Percentiles rank a stretch among this genome's conserved stretches.
Evolutionary conservation across 2,113 vertebrate species (phyloP).

Genomic region (Murina feae): DNA sequence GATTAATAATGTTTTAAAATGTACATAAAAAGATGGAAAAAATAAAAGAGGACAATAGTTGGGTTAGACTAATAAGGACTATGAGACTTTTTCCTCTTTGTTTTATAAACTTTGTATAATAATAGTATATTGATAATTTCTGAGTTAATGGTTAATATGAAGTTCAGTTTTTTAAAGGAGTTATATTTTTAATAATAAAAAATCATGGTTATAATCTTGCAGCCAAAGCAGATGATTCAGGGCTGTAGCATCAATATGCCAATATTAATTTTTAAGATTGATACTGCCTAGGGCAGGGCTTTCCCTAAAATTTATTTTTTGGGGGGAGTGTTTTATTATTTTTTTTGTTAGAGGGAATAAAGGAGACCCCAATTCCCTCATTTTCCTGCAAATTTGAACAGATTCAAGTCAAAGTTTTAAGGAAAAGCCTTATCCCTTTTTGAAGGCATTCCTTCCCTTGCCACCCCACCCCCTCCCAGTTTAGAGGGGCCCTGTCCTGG

Average conservation of each 20-base stretch:
- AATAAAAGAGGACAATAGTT: background rate
- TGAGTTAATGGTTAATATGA: background rate
- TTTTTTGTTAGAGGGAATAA: background rate
- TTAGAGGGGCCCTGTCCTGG: too few relatives aligned
- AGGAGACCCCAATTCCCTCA: background rate
- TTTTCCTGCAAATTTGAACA: background rate
- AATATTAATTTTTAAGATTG: background rate
- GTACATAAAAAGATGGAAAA: background rate
- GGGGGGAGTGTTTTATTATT: background rate
- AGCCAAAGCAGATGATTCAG: background rate
- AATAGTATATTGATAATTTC: background rate
- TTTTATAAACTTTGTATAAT: background rate
- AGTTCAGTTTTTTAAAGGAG: background rate
- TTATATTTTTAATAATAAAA: background rate
- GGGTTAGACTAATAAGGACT: background rate
- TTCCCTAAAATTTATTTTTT: background rate
- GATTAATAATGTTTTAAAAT: background rate
- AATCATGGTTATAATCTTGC: background rate
- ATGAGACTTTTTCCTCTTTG: background rate
- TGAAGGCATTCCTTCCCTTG: background rate
- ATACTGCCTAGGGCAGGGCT: background rate
- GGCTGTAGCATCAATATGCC: background rate
- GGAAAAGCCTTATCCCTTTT: background rate
- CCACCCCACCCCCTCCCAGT: accelerated
- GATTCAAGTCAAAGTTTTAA: background rate